Evolutionary conservation across 2,888 invertebrate genomes (phyloP).

Genomic region (Agapostemon virescens): DNA sequence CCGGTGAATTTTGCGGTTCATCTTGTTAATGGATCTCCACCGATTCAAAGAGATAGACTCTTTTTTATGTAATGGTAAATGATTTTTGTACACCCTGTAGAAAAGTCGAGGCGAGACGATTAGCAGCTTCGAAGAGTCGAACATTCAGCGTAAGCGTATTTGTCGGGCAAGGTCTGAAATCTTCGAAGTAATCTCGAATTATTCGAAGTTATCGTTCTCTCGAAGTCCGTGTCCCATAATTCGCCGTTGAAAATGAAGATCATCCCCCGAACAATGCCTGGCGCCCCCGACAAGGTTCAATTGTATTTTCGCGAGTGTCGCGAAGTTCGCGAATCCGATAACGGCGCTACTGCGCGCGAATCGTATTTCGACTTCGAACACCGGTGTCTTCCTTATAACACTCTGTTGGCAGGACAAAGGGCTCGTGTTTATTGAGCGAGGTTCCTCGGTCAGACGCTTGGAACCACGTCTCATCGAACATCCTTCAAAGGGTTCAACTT

Average conservation of each 20-base stretch:
- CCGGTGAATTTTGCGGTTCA: too few relatives aligned
- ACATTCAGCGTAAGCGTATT: background rate
- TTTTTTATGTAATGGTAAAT: too few relatives aligned
- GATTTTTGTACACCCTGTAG: background rate
- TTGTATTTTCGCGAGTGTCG: conserved; percentile 15
- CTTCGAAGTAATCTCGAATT: conserved; percentile 2
- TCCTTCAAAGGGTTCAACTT: conserved; percentile 55
- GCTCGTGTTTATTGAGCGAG: conserved; percentile 41
- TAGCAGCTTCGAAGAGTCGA: background rate
- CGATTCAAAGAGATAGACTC: too few relatives aligned
- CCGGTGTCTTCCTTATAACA: conserved; percentile 5
- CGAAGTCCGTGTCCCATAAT: conserved; percentile 4
- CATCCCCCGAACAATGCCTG: background rate
- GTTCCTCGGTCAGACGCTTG: conserved; percentile 19
- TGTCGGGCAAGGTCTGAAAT: background rate
- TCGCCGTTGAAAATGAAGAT: conserved; percentile 5
- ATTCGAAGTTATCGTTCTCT: conserved; percentile 11
- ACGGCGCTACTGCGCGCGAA: background rate
- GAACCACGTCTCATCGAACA: conserved; percentile 51
- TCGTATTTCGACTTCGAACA: conserved; percentile 8
- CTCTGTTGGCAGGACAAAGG: conserved; percentile 47
- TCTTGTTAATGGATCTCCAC: too few relatives aligned
- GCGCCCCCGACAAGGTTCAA: conserved; percentile 3
- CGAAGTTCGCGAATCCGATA: conserved; percentile 14
- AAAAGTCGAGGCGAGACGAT: background rate